Evolutionary conservation across 2,797 vertebrate genomes (phyloP).

Genomic region (Uromys caudimaculatus): DNA sequence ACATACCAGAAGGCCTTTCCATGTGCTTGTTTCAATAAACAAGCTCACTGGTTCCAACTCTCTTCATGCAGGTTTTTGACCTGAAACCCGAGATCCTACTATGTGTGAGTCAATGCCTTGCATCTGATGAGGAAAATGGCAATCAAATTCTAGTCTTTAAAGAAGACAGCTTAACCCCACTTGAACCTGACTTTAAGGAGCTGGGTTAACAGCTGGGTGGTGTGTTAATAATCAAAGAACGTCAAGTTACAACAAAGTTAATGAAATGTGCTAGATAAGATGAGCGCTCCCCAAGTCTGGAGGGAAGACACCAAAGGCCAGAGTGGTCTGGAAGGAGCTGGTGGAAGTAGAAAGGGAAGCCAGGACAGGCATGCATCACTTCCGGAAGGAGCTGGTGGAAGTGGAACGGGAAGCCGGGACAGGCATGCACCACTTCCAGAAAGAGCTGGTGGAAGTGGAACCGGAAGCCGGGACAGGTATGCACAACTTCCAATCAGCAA

Average conservation of each 20-base stretch:
- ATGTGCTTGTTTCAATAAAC: constrained; percentile 76
- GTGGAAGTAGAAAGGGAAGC: neutral
- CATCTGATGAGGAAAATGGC: neutral
- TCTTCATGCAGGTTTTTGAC: neutral
- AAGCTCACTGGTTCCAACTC: constrained; percentile 42
- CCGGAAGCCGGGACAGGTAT: neutral
- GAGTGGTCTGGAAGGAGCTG: neutral
- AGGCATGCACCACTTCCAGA: neutral
- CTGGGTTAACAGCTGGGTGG: neutral
- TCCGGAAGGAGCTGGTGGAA: no score
- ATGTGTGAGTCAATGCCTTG: neutral
- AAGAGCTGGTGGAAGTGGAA: neutral
- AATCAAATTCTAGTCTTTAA: neutral
- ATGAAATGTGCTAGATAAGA: neutral
- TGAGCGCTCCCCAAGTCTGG: neutral
- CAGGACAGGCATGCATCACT: neutral
- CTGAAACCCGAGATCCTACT: neutral
- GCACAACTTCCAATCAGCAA: neutral
- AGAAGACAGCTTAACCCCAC: neutral
- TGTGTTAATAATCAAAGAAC: neutral
- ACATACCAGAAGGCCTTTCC: constrained; percentile 72
- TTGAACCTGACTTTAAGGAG: neutral
- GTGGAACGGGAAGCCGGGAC: neutral
- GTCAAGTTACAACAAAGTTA: neutral
- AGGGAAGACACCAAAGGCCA: neutral